phyloP scores from a whole-genome alignment of 2,113 vertebrate species.

The Mormoops blainvillei region DNA sequence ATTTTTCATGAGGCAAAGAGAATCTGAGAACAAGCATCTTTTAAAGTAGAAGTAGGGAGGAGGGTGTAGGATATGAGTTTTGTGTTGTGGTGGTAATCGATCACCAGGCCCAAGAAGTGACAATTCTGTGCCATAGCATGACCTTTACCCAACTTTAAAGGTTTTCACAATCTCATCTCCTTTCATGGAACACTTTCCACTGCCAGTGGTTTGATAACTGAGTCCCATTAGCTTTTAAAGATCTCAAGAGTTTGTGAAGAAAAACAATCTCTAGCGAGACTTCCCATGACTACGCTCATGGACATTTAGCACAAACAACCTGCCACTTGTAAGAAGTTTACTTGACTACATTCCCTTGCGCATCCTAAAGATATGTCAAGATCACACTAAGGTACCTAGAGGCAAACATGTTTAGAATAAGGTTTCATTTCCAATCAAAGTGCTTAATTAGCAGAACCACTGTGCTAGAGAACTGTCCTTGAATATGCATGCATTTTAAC shows the following conservation, averaged over 20 bases:
- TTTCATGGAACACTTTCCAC: neutral
- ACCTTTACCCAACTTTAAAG: constrained; percentile 37
- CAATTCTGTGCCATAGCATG: neutral
- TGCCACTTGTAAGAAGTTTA: constrained; percentile 34
- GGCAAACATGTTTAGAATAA: constrained; percentile 60
- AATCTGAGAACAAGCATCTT: constrained; percentile 45
- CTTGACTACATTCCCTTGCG: neutral
- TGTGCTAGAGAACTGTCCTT: constrained; percentile 29
- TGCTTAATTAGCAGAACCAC: constrained; percentile 63
- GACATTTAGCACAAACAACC: constrained; percentile 12
- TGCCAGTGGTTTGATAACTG: neutral
- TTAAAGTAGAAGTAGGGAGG: neutral
- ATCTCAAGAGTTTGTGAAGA: constrained; percentile 26
- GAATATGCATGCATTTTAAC: constrained; percentile 48
- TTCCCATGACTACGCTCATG: neutral
- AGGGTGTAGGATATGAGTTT: neutral
- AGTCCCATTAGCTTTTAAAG: neutral
- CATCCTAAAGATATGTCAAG: constrained; percentile 43
- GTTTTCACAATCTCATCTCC: neutral
- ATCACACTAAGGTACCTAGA: constrained; percentile 44
- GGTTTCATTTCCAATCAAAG: constrained; percentile 45
- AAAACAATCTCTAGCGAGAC: neutral
- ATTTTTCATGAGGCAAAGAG: constrained; percentile 31
- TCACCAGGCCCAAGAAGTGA: neutral
- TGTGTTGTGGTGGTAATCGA: neutral